Percentiles rank a stretch among this genome's conserved stretches.
Conservation (phyloP, 2,888 invertebrate genomes). For the Peribatodes rhomboidaria region DNA sequence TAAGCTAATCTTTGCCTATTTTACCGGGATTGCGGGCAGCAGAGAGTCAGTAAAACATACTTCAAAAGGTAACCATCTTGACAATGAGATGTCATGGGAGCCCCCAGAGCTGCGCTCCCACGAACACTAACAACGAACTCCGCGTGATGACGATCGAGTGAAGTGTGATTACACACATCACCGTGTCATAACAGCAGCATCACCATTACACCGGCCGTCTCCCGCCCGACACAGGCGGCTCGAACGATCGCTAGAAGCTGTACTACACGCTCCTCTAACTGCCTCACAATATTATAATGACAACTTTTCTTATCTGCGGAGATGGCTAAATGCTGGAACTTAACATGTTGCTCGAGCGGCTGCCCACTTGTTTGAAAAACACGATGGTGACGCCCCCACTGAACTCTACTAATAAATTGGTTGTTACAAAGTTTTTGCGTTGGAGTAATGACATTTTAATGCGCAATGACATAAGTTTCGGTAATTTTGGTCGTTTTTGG, state of each 20-base stretch:
- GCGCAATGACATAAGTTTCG: slow-evolving; percentile 28
- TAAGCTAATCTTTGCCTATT: too few relatives aligned
- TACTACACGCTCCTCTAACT: background rate
- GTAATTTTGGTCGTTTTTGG: slow-evolving; percentile 22
- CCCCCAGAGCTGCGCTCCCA: too few relatives aligned
- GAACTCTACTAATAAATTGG: background rate
- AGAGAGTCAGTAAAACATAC: too few relatives aligned
- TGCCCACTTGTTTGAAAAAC: background rate
- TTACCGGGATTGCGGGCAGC: too few relatives aligned
- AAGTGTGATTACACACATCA: background rate
- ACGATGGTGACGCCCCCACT: background rate
- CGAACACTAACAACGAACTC: too few relatives aligned
- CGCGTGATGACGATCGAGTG: too few relatives aligned
- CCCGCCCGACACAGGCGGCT: background rate
- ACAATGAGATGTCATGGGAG: too few relatives aligned
- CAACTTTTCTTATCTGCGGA: background rate
- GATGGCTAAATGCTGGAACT: background rate
- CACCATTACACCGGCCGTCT: background rate
- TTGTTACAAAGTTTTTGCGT: slow-evolving; percentile 43
- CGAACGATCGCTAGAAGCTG: background rate
- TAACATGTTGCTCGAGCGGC: background rate
- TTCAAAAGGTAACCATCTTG: too few relatives aligned
- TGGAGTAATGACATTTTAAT: slow-evolving; percentile 47
- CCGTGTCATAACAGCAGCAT: background rate
- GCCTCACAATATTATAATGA: background rate